Evolutionary conservation across 1,140 invertebrate species (phyloP).

Genomic region (Zaprionus taronus): DNA sequence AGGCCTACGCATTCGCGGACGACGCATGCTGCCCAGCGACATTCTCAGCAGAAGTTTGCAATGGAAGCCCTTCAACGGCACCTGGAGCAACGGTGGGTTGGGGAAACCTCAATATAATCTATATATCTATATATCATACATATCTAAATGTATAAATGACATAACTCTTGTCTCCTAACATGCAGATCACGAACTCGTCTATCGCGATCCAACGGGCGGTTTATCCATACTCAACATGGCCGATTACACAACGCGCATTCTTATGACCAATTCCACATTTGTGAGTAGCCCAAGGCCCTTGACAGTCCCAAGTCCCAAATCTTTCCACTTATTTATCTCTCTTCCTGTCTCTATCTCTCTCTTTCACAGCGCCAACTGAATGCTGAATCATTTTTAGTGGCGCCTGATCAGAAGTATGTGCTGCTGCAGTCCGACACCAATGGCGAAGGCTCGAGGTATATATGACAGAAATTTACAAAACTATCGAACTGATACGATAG

Average conservation of each 20-base stretch:
- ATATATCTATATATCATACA: not conserved
- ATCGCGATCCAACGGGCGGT: slow-evolving; percentile 89
- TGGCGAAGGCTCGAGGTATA: slow-evolving; percentile 83
- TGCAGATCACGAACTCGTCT: slow-evolving; percentile 88
- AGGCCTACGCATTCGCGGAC: slow-evolving; percentile 88
- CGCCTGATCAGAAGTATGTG: slow-evolving; percentile 90
- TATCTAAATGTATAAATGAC: too few species aligned
- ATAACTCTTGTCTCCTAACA: not conserved
- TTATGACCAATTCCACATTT: slow-evolving; percentile 92
- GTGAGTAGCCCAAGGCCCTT: slow-evolving; percentile 86
- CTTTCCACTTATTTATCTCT: too few species aligned
- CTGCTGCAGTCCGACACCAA: slow-evolving; percentile 89
- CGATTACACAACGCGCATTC: slow-evolving; percentile 87
- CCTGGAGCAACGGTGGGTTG: slow-evolving; percentile 90
- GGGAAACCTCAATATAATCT: slow-evolving; percentile 55
- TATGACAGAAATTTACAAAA: not conserved
- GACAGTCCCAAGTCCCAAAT: too few species aligned
- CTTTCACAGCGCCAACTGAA: slow-evolving; percentile 88
- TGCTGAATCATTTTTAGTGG: slow-evolving; percentile 90
- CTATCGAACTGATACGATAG: not conserved
- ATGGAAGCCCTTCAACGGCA: slow-evolving; percentile 89
- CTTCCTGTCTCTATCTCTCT: not conserved
- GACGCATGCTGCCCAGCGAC: slow-evolving; percentile 88
- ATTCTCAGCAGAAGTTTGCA: slow-evolving; percentile 88
- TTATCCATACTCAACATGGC: slow-evolving; percentile 90